These are phyloP conservation scores for Mactra quadrangularis DNA, from an alignment of 1,140 invertebrate species.

Conservation along the genomic window DNA sequence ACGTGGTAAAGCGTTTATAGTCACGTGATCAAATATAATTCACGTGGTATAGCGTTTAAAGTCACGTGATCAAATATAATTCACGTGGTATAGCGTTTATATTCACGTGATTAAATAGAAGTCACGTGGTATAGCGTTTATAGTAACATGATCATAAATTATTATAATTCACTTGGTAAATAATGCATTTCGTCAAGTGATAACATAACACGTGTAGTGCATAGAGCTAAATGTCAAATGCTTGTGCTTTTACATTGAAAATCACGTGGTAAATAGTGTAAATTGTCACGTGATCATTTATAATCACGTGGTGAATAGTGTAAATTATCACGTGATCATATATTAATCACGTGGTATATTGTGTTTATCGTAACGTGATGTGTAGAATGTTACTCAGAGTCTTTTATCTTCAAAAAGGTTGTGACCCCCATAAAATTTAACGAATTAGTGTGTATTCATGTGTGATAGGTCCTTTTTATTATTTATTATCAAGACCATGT, in stretches of 20 bases:
- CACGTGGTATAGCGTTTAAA: not conserved
- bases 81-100: not conserved
- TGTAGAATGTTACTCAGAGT: not conserved
- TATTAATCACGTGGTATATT: not conserved
- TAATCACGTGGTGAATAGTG: not conserved
- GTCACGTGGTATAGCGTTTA: too few relatives aligned
- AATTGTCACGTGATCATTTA: too few relatives aligned
- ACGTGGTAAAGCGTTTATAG: not conserved
- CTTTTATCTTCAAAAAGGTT: conserved; percentile 9
- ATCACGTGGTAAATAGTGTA: too few relatives aligned
- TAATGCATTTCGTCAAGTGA: too few relatives aligned
- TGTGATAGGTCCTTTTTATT: not conserved
- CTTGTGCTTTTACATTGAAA: too few relatives aligned
- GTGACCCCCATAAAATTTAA: conserved; percentile 4
- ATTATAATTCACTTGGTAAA: too few relatives aligned
- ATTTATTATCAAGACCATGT: too few relatives aligned
- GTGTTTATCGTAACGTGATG: not conserved
- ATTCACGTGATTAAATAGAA: not conserved
- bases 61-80: not conserved
- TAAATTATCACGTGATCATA: not conserved
- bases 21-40: not conserved
- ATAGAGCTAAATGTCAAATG: too few relatives aligned
- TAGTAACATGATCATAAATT: too few relatives aligned
- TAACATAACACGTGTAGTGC: too few relatives aligned
- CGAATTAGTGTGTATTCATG: not conserved